Conservation (phyloP, 2,797 vertebrate genomes). For the Intellagama lesueurii region DNA sequence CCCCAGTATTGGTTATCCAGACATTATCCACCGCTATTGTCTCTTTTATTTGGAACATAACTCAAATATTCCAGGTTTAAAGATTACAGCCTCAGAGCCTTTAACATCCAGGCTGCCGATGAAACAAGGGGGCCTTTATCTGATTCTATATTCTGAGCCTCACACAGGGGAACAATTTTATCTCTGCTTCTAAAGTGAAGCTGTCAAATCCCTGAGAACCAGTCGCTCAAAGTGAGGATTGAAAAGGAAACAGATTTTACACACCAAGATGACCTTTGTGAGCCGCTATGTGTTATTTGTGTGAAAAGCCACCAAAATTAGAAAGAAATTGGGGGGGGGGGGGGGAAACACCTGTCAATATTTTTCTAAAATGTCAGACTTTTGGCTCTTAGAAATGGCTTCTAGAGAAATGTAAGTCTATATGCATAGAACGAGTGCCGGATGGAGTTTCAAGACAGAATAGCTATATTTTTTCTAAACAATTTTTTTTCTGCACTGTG, state of each 20-base stretch:
- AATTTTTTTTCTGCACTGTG: neutral
- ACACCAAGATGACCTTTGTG: slow-evolving; percentile 1
- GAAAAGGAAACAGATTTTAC: slow-evolving; percentile 26
- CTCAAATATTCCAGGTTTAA: neutral
- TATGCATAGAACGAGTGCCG: neutral
- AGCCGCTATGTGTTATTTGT: accelerated
- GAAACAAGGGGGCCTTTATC: neutral
- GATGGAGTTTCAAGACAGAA: neutral
- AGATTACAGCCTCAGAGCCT: neutral
- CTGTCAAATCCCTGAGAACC: neutral
- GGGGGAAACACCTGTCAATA: slow-evolving; percentile 17
- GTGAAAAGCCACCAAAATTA: slow-evolving; percentile 17
- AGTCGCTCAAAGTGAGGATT: slow-evolving; percentile 28
- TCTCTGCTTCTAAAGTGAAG: neutral
- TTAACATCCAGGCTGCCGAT: neutral
- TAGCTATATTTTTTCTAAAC: neutral
- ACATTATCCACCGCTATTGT: neutral
- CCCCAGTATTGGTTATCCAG: neutral
- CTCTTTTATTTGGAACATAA: neutral
- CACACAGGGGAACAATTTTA: neutral
- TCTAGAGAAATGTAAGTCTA: neutral
- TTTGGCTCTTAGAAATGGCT: neutral
- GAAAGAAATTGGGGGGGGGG: slow-evolving; percentile 11
- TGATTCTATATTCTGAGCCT: slow-evolving; percentile 21
- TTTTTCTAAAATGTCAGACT: slow-evolving; percentile 23